Conservation (phyloP, 1,140 invertebrate genomes). For the Eueides isabella region DNA sequence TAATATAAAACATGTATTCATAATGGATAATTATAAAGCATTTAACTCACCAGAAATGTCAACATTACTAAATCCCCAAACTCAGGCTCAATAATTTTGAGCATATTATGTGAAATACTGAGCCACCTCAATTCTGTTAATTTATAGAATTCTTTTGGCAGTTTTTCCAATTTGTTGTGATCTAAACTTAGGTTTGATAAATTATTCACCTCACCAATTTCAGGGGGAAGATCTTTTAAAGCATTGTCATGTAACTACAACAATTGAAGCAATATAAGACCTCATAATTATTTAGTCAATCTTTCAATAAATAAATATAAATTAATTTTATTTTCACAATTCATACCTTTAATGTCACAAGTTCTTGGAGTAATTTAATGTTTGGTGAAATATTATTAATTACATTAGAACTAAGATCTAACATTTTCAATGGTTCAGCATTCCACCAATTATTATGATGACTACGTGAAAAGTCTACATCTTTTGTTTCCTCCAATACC, state of each 20-base stretch:
- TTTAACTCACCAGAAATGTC: slow-evolving; percentile 76
- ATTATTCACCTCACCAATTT: slow-evolving; percentile 89
- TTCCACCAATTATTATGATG: slow-evolving; percentile 93
- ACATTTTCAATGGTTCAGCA: slow-evolving; percentile 87
- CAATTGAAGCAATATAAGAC: slow-evolving; percentile 34
- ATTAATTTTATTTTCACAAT: too few relatives aligned
- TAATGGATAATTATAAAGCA: not conserved
- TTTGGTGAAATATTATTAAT: slow-evolving; percentile 86
- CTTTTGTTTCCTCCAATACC: slow-evolving; percentile 84
- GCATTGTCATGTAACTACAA: slow-evolving; percentile 91
- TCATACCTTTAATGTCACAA: slow-evolving; percentile 83
- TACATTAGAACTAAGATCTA: slow-evolving; percentile 92
- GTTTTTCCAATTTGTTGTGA: slow-evolving; percentile 87
- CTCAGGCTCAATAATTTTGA: slow-evolving; percentile 83
- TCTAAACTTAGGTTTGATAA: slow-evolving; percentile 91
- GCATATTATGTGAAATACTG: slow-evolving; percentile 88
- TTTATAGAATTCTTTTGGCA: slow-evolving; percentile 86
- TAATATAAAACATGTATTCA: not conserved
- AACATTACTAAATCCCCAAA: slow-evolving; percentile 90
- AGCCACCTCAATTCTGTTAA: slow-evolving; percentile 86
- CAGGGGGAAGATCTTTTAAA: slow-evolving; percentile 86
- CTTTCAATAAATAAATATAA: too few relatives aligned
- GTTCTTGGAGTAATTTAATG: slow-evolving; percentile 86
- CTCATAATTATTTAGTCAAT: too few relatives aligned
- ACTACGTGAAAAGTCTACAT: slow-evolving; percentile 85